Base-by-base conservation (phyloP, 2,888 invertebrate species). In the Harpagoxenus sublaevis region DNA sequence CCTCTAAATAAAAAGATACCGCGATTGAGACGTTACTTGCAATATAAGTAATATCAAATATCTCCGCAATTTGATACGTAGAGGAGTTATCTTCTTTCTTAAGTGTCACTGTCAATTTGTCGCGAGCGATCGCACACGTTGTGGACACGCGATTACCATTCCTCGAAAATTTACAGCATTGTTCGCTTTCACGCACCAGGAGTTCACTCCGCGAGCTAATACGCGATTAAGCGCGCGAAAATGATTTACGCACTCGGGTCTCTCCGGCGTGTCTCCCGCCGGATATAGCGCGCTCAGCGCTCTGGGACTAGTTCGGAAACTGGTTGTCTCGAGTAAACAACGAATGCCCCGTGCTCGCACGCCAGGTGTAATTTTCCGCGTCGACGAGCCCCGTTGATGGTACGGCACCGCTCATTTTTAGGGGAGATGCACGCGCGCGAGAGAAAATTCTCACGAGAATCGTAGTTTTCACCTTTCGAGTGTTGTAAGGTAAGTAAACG, bases 331-430 rank as follows among this genome's bases (percentile, higher is more conserved):
- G 35, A 60, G 35, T 81, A 73, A 79, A 79, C 79, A 79, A 71
- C 57, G 23, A 60, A 39, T 1, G 6, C 28, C 12, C 10, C 5
- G 42, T n/a, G 53, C 12, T 45, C 45, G 18, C 48, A 60, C 23
- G 73, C 48, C 79, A 81, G 60, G 48, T 81, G 60, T 60, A 62
- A 81, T 81, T 81, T 81, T 73, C 73, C 60, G 60, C 79, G 57
- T 71, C 71, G 45, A 57, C 10, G 78, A 70, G n/a, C 12, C 42
- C 9, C 35, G 71, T 28, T 57, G 60, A 62, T 71, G 73, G 39
- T 48, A 23, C 77, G 42, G 48, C 60, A 39, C 73, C 28, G 51
- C 9, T 18, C 18, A 73, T 79, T 57, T 57, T 71, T 42, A 55
- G n/a, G 3, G 10, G 2, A 28, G 35, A 57, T 60, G 15, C 18